Evolutionary conservation across 2,797 vertebrate genomes (phyloP).

Genomic region (Sebastes kiyomatsui): DNA sequence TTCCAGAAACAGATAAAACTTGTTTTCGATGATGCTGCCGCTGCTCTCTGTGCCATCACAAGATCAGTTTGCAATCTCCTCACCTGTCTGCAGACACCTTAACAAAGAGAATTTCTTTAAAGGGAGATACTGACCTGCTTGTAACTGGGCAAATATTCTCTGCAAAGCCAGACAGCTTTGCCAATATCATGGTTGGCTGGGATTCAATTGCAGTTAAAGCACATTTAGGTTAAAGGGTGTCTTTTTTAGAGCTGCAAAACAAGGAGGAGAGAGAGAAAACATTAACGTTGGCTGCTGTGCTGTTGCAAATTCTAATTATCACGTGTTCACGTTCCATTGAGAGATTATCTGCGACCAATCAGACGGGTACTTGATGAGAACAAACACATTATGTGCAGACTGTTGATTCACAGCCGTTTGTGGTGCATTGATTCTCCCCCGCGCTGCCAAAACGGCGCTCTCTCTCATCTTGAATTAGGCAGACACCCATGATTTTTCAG

Average conservation of each 20-base stretch:
- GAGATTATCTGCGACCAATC: slow-evolving; percentile 78
- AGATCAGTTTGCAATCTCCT: slow-evolving; percentile 37
- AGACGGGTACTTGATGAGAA: slow-evolving; percentile 73
- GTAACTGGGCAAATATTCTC: slow-evolving; percentile 76
- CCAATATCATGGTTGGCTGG: slow-evolving; percentile 76
- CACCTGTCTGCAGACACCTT: slow-evolving; percentile 56
- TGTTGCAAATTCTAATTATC: slow-evolving; percentile 76
- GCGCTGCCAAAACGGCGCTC: slow-evolving; percentile 55
- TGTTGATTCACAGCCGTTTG: slow-evolving; percentile 75
- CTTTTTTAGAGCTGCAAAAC: slow-evolving; percentile 56
- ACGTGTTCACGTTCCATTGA: slow-evolving; percentile 72
- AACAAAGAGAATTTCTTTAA: slow-evolving; percentile 68
- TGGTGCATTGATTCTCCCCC: slow-evolving; percentile 72
- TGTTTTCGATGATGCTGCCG: background rate
- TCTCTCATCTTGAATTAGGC: slow-evolving; percentile 75
- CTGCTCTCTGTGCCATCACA: slow-evolving; percentile 9
- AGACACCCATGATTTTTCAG: slow-evolving; percentile 69
- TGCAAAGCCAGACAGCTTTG: slow-evolving; percentile 71
- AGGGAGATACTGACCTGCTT: slow-evolving; percentile 57
- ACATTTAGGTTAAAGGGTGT: slow-evolving; percentile 73
- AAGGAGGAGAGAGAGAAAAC: slow-evolving; percentile 43
- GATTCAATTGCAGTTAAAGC: slow-evolving; percentile 73
- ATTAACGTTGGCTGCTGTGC: slow-evolving; percentile 57
- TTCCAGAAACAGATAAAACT: slow-evolving; percentile 20
- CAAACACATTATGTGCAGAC: slow-evolving; percentile 77